These are phyloP conservation scores for Polypterus senegalus DNA, from an alignment of 2,113 vertebrate genomes.

Conservation along the genomic window DNA sequence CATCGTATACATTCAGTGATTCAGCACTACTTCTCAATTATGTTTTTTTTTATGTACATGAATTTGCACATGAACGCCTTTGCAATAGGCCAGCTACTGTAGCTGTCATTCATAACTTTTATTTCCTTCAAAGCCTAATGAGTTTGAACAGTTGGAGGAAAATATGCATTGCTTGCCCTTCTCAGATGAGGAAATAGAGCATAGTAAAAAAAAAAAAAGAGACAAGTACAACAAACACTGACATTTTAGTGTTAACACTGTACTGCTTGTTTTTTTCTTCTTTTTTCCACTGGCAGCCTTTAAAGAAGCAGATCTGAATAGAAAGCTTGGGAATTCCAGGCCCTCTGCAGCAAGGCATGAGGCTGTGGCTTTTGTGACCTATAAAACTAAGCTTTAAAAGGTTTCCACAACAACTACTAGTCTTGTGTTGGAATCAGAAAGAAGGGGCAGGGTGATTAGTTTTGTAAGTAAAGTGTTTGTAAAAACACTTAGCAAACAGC, in stretches of 20 bases:
- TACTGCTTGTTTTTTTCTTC: conserved; percentile 15
- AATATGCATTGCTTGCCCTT: conserved; percentile 20
- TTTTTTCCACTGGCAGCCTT: conserved; percentile 14
- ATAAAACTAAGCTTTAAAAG: conserved; percentile 17
- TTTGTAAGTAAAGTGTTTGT: not conserved
- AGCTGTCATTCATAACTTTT: not conserved
- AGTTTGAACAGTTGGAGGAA: conserved; percentile 5
- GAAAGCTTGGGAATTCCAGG: conserved; percentile 35
- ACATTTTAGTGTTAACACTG: conserved; percentile 25
- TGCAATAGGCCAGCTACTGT: too few species aligned
- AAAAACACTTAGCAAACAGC: too few species aligned
- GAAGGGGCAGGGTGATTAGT: not conserved
- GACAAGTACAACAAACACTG: conserved; percentile 23
- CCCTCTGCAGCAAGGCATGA: conserved; percentile 14
- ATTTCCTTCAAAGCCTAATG: conserved; percentile 1
- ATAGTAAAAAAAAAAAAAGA: conserved; percentile 15
- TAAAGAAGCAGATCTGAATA: conserved; percentile 34
- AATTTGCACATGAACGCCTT: too few species aligned
- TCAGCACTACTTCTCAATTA: too few species aligned
- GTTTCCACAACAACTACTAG: conserved; percentile 31
- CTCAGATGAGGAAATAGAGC: conserved; percentile 23
- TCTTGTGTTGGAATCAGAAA: conserved; percentile 19
- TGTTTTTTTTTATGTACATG: too few species aligned
- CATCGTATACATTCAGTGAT: too few species aligned
- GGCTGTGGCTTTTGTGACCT: conserved; percentile 22